These are phyloP conservation scores for Oncorhynchus keta DNA, from an alignment of 2,113 vertebrate genomes.

Conservation along the genomic window DNA sequence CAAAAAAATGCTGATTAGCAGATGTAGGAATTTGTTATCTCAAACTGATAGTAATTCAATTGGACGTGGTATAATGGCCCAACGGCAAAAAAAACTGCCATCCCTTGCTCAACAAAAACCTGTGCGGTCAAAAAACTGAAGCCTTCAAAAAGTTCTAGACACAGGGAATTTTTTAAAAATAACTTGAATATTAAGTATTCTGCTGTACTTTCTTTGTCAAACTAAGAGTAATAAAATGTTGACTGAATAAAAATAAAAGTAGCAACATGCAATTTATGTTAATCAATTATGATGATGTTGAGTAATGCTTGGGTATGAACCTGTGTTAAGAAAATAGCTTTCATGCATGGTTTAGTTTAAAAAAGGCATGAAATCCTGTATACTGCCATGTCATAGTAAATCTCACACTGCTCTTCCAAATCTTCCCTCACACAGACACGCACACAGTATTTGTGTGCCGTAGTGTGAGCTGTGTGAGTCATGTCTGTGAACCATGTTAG, in stretches of 20 bases:
- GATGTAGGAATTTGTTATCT: conserved; percentile 34
- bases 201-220: too few species aligned
- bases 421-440: too few species aligned
- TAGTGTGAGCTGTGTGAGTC: background rate
- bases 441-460: too few species aligned
- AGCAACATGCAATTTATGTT: background rate
- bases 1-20: conserved; percentile 23
- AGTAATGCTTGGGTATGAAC: background rate
- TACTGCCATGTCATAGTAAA: background rate
- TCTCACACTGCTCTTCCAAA: background rate
- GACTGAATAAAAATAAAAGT: conserved; percentile 2
- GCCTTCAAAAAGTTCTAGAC: background rate
- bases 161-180: conserved; percentile 2
- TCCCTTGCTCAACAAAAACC: conserved; percentile 24
- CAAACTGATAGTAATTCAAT: conserved; percentile 32
- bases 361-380: background rate
- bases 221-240: background rate
- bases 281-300: background rate
- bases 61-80: conserved; percentile 27
- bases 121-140: conserved; percentile 16
- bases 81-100: conserved; percentile 24
- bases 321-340: background rate
- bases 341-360: background rate
- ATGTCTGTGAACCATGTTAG: background rate
- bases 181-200: too few species aligned